phyloP scores from a whole-genome alignment of 2,797 vertebrate genomes.

The Morus bassanus region DNA sequence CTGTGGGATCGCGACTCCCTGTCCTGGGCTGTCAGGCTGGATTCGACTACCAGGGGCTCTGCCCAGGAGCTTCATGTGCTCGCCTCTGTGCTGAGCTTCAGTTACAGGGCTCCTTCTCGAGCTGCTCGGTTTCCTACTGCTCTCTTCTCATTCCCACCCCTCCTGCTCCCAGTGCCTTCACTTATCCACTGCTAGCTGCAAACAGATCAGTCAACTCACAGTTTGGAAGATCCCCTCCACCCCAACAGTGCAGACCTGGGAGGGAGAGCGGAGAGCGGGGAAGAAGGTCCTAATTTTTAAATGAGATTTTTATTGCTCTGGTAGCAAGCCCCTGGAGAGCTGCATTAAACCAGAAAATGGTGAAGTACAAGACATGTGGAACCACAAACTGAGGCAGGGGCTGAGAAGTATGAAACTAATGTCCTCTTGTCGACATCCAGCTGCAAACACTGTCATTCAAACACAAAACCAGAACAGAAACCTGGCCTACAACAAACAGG shows the following conservation, averaged over 20 bases:
- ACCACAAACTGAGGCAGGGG: not conserved
- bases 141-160: not conserved
- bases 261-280: not conserved
- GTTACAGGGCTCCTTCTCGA: not conserved
- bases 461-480: not conserved
- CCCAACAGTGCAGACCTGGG: not conserved
- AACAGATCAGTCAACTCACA: not conserved
- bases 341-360: not conserved
- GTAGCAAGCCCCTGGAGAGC: not conserved
- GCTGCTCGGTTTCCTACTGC: not conserved
- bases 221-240: not conserved
- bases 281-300: not conserved
- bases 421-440: not conserved
- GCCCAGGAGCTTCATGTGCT: not conserved
- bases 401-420: not conserved
- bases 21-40: not conserved
- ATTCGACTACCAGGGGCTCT: not conserved
- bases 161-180: not conserved
- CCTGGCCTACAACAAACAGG: not conserved
- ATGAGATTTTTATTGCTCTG: not conserved
- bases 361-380: not conserved
- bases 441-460: not conserved
- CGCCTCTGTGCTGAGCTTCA: not conserved
- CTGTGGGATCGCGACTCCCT: not conserved
- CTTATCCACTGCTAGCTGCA: not conserved